Percentiles rank a stretch among this genome's conserved stretches.
Evolutionary conservation across 2,888 invertebrate species (phyloP).

Genomic region (Nomada goodeniana): DNA sequence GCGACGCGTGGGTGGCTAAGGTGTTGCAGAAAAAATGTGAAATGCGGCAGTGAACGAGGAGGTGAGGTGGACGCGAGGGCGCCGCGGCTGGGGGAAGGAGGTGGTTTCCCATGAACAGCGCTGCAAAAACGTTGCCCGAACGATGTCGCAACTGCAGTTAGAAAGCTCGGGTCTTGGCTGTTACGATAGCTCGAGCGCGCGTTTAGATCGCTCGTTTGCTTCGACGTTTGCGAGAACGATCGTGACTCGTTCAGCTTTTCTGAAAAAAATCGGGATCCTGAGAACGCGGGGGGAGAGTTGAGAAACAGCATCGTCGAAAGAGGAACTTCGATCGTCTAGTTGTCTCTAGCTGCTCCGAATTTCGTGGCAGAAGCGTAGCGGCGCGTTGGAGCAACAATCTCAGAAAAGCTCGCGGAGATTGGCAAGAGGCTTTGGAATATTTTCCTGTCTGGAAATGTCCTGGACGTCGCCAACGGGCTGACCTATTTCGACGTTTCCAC

Average conservation of each 20-base stretch:
- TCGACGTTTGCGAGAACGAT: constrained; percentile 9
- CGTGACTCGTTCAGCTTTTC: constrained; percentile 29
- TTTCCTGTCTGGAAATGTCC: no score
- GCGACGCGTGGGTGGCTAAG: constrained; percentile 38
- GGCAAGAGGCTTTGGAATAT: not conserved
- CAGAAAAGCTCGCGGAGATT: not conserved
- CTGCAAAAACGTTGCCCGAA: constrained; percentile 53
- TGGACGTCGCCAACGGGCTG: no score
- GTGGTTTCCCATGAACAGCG: constrained; percentile 57
- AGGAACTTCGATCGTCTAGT: not conserved
- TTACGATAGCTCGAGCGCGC: constrained; percentile 10
- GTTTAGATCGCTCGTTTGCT: constrained; percentile 6
- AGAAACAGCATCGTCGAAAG: constrained; percentile 5
- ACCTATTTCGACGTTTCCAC: no score
- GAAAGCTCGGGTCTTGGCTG: constrained; percentile 61
- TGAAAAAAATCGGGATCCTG: constrained; percentile 13
- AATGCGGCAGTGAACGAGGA: constrained; percentile 40
- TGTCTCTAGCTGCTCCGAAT: not conserved
- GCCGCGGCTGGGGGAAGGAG: constrained; percentile 21
- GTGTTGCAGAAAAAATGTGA: constrained; percentile 39
- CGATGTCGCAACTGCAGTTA: constrained; percentile 69
- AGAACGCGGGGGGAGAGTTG: constrained; percentile 8
- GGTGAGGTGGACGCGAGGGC: constrained; percentile 60
- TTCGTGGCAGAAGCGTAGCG: no score
- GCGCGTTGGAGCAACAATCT: no score